These are phyloP conservation scores for Phoenoteleia sp. DNA, from an alignment of 2,888 invertebrate genomes.

Conservation along the genomic window DNA sequence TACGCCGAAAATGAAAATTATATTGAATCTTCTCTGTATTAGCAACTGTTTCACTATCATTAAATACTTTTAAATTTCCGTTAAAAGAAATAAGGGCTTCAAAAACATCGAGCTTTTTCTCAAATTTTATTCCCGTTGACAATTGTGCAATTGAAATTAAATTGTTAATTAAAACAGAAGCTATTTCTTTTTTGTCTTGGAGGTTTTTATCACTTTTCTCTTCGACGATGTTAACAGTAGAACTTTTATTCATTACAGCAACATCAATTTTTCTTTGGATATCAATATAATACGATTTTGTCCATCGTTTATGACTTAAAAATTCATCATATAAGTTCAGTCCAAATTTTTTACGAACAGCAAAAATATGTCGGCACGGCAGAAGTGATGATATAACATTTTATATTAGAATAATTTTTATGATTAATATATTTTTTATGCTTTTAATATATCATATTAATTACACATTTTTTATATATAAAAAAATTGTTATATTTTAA, in stretches of 20 bases:
- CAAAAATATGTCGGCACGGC: too few relatives aligned
- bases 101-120: not conserved
- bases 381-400: too few relatives aligned
- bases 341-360: not conserved
- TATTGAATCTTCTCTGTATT: too few relatives aligned
- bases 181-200: not conserved
- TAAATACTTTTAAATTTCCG: not conserved
- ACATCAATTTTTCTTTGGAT: not conserved
- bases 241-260: not conserved
- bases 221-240: not conserved
- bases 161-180: not conserved
- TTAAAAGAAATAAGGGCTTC: not conserved
- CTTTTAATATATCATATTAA: too few relatives aligned
- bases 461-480: too few relatives aligned
- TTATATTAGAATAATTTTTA: too few relatives aligned
- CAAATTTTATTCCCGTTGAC: slow-evolving; percentile 8
- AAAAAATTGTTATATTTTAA: too few relatives aligned
- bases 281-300: slow-evolving; percentile 41
- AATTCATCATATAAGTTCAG: slow-evolving; percentile 29
- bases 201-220: not conserved
- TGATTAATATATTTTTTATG: too few relatives aligned
- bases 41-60: not conserved
- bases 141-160: not conserved
- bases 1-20: not conserved
- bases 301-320: slow-evolving; percentile 46